Conservation (phyloP, 2,888 invertebrate species). For the Drosophila mayaguana region DNA sequence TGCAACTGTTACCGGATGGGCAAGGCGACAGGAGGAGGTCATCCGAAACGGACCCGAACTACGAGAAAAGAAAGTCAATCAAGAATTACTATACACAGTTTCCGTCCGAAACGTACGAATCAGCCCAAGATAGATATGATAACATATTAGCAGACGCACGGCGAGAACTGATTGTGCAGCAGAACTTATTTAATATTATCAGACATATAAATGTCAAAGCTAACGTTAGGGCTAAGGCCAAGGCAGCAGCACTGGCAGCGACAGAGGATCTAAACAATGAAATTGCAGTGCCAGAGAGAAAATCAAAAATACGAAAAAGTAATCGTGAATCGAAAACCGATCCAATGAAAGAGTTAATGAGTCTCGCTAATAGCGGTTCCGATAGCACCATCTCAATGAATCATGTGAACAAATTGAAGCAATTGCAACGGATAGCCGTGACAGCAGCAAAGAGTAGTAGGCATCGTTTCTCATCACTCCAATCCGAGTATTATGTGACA, state of each 20-base stretch:
- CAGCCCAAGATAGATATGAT: not conserved
- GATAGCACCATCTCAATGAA: not conserved
- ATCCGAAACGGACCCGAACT: not conserved
- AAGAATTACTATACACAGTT: not conserved
- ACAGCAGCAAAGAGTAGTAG: not conserved
- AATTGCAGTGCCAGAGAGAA: not conserved
- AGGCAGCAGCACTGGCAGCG: not conserved
- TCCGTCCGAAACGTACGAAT: not conserved
- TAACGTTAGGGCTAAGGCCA: not conserved
- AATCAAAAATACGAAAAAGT: not conserved
- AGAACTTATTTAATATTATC: not conserved
- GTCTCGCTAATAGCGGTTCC: not conserved
- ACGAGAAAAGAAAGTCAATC: not conserved
- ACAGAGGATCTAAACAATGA: not conserved
- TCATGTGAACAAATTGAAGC: not conserved
- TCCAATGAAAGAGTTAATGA: not conserved
- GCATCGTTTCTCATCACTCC: too few species aligned
- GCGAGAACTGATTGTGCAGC: not conserved
- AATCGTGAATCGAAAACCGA: not conserved
- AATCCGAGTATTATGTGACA: not conserved
- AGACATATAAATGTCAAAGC: not conserved
- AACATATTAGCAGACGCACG: not conserved
- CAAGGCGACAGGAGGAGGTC: not conserved
- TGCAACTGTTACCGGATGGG: too few species aligned
- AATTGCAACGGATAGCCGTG: not conserved